Evolutionary conservation across 2,113 vertebrate species (phyloP).

Genomic region (Myotis lucifugus): DNA sequence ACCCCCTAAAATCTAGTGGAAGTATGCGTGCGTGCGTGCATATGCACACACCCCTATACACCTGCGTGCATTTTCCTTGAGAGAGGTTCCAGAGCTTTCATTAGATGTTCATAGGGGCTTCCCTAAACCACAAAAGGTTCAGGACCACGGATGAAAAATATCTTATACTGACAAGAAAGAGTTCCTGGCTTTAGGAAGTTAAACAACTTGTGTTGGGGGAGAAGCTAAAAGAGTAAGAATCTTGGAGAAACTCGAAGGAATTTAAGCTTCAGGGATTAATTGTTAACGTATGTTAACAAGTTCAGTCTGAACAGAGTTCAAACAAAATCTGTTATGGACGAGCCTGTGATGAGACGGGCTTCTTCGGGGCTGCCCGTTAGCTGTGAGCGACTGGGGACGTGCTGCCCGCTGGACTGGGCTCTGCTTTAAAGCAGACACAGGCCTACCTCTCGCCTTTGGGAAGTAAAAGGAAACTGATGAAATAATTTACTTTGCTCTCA

Average conservation of each 20-base stretch:
- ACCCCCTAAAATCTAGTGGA: neutral
- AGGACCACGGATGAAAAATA: neutral
- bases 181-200: neutral
- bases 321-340: constrained; percentile 11
- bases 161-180: neutral
- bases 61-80: neutral
- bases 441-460: neutral
- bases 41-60: neutral
- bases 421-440: neutral
- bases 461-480: constrained; percentile 33
- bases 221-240: neutral
- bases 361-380: neutral
- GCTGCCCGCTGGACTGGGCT: constrained; percentile 51
- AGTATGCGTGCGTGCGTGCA: neutral
- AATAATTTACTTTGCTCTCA: constrained; percentile 18
- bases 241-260: neutral
- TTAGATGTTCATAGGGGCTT: neutral
- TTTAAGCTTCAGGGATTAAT: neutral
- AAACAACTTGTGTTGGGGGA: neutral
- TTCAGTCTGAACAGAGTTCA: neutral
- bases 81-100: neutral
- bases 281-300: neutral
- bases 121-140: neutral
- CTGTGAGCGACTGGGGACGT: neutral
- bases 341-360: constrained; percentile 39